These are phyloP conservation scores for Artemia franciscana DNA, from an alignment of 1,140 invertebrate genomes.

Conservation along the genomic window DNA sequence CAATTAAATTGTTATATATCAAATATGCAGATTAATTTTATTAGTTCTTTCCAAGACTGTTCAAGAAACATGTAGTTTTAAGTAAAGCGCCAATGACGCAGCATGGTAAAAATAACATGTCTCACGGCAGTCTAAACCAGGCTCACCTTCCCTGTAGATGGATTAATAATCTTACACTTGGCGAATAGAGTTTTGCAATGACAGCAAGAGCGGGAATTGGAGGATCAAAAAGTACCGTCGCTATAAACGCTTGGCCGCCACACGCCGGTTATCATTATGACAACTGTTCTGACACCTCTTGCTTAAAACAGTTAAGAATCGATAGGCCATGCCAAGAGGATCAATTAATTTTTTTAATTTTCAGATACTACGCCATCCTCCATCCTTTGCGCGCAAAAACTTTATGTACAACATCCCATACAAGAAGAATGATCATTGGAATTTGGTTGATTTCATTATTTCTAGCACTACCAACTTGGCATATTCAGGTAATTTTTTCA, in stretches of 20 bases:
- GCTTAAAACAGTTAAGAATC: too few species aligned
- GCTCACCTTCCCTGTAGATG: constrained; percentile 47
- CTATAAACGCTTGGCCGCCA: too few species aligned
- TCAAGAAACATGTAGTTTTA: too few species aligned
- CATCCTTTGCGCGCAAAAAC: constrained; percentile 49
- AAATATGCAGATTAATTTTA: too few species aligned
- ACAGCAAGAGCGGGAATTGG: constrained; percentile 69
- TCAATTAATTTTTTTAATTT: constrained; percentile 17
- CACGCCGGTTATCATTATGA: too few species aligned
- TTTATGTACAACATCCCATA: constrained; percentile 40
- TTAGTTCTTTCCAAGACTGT: too few species aligned
- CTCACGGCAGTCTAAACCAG: constrained; percentile 56
- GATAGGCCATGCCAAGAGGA: too few species aligned
- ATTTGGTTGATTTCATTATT: constrained; percentile 36
- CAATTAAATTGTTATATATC: too few species aligned
- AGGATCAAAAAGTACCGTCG: too few species aligned
- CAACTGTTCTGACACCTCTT: too few species aligned
- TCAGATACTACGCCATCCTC: constrained; percentile 48
- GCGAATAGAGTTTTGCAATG: constrained; percentile 61
- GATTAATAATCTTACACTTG: constrained; percentile 62
- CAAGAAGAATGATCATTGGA: constrained; percentile 32
- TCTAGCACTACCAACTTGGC: constrained; percentile 30
- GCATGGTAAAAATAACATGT: constrained; percentile 56
- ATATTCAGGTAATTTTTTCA: constrained; percentile 29
- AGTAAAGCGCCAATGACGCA: too few species aligned